phyloP scores from a whole-genome alignment of 1,140 invertebrate species.

The Pachyrhynchus sulphureomaculatus region DNA sequence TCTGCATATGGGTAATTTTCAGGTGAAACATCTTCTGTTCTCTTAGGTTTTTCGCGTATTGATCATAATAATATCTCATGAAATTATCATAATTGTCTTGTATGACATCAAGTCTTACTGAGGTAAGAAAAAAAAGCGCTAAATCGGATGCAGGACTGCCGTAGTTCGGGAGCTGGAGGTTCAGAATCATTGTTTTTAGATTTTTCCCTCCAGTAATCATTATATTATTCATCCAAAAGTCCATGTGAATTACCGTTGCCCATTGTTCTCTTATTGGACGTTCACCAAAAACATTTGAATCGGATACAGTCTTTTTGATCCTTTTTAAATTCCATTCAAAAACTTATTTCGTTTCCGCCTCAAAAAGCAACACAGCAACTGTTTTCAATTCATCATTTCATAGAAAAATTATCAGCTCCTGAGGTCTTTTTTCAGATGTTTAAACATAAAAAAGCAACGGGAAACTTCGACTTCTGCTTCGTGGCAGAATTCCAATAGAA shows the following conservation, averaged over 20 bases:
- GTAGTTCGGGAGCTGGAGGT: background rate
- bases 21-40: slow-evolving; percentile 11
- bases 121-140: slow-evolving; percentile 58
- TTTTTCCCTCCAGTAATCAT: slow-evolving; percentile 50
- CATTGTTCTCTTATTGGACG: slow-evolving; percentile 49
- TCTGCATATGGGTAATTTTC: background rate
- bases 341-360: too few species aligned
- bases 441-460: too few species aligned
- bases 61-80: slow-evolving; percentile 52
- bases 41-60: slow-evolving; percentile 17
- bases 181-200: too few species aligned
- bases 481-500: too few species aligned
- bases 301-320: background rate
- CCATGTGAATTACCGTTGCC: slow-evolving; percentile 56
- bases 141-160: slow-evolving; percentile 56
- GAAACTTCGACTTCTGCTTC: too few species aligned
- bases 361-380: too few species aligned
- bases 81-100: slow-evolving; percentile 50
- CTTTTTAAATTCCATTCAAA: slow-evolving; percentile 1
- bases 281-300: background rate
- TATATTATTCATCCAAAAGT: too few species aligned
- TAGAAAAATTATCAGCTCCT: too few species aligned
- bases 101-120: slow-evolving; percentile 46
- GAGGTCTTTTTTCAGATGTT: too few species aligned
- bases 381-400: too few species aligned